Conservation (phyloP, 2,888 invertebrate genomes). For the Yponomeuta plumbellus region DNA sequence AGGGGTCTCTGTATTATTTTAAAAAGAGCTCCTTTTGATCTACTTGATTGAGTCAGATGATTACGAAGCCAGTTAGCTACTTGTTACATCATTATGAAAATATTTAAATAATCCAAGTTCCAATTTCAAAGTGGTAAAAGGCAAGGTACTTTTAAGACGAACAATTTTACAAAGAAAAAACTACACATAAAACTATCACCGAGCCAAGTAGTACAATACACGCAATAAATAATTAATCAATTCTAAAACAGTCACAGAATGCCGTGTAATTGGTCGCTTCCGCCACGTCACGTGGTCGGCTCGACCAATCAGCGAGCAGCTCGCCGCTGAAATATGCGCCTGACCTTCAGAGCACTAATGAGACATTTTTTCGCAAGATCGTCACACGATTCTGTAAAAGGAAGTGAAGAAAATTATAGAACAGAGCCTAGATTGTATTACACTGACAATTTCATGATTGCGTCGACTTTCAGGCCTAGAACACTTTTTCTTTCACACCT, state of each 20-base stretch:
- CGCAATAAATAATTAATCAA: constrained; percentile 13
- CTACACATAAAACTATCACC: no score
- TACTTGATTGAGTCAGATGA: neutral
- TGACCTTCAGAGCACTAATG: constrained; percentile 11
- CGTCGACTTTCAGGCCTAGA: no score
- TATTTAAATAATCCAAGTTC: no score
- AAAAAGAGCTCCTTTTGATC: neutral
- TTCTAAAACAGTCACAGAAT: neutral
- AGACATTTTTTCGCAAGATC: constrained; percentile 13
- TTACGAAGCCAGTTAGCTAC: neutral
- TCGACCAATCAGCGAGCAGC: constrained; percentile 12
- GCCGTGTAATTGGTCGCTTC: constrained; percentile 14
- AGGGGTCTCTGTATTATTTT: neutral
- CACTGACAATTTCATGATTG: no score
- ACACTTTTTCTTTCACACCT: no score
- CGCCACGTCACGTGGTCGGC: constrained; percentile 11
- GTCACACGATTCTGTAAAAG: constrained; percentile 8
- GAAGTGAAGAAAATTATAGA: neutral
- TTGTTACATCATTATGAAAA: neutral
- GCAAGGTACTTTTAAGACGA: no score
- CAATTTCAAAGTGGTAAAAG: no score
- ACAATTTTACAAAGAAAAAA: no score
- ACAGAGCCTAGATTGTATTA: no score
- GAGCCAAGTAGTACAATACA: neutral
- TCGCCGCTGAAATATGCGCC: constrained; percentile 14